Conservation (phyloP, 30 jellyfish, hydroid and myxozoan species). For the Phacellophora camtschatica region DNA sequence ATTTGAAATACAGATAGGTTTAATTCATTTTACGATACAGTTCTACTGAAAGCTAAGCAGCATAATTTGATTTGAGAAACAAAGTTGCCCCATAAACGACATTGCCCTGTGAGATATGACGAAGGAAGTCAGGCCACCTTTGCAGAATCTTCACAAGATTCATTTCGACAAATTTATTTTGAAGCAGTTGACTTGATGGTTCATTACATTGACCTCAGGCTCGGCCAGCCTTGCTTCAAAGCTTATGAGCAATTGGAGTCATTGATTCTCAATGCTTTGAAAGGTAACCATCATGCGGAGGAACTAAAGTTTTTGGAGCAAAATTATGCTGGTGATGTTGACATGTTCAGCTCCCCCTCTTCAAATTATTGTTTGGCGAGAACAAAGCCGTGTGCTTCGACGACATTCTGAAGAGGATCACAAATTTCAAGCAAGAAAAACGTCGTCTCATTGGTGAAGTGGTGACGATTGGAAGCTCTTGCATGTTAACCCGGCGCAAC, state of each 20-base stretch:
- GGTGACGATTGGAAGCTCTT: conserved; percentile 9
- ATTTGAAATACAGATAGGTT: conserved; percentile 6
- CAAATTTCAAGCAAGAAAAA: not conserved
- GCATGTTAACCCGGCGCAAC: conserved; percentile 46
- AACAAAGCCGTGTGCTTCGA: not conserved
- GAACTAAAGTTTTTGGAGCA: too few species aligned
- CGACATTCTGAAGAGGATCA: not conserved
- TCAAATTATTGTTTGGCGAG: not conserved
- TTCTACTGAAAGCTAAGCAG: conserved; percentile 6
- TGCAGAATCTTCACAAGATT: not conserved
- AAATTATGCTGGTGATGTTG: not conserved
- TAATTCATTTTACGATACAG: conserved; percentile 1
- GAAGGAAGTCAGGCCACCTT: conserved; percentile 10
- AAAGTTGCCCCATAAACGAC: conserved; percentile 14
- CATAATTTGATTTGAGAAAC: conserved; percentile 19
- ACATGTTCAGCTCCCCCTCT: not conserved
- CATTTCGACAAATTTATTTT: not conserved
- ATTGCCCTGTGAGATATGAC: conserved; percentile 15
- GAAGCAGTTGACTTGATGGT: not conserved
- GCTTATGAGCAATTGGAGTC: conserved; percentile 25
- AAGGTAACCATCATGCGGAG: conserved; percentile 15
- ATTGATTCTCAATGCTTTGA: not conserved
- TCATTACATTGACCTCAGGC: not conserved
- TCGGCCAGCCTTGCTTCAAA: conserved; percentile 37
- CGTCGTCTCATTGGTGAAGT: conserved; percentile 2